These are phyloP conservation scores for Perodicticus potto DNA, from an alignment of 2,797 vertebrate genomes.

Conservation along the genomic window DNA sequence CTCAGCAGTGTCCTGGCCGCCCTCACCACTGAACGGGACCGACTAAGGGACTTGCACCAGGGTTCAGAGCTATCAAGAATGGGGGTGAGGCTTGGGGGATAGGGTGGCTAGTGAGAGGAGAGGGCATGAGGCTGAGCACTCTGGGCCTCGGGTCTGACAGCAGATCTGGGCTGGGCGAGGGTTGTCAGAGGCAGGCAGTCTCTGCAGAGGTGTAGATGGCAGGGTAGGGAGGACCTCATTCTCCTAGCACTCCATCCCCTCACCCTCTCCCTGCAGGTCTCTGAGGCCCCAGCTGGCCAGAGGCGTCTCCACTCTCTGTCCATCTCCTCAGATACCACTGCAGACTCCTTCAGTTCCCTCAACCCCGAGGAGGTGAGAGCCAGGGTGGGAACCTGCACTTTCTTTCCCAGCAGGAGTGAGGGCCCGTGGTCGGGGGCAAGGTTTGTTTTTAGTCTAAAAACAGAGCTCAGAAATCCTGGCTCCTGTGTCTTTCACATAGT, in stretches of 20 bases:
- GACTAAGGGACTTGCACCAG: constrained; percentile 90
- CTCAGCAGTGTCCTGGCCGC: constrained; percentile 89
- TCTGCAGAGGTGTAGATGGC: background rate
- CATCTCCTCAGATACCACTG: constrained; percentile 93
- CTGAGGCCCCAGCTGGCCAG: constrained; percentile 90
- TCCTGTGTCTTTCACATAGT: background rate
- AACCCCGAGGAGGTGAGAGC: constrained; percentile 91
- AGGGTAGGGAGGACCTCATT: background rate
- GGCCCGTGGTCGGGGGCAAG: background rate
- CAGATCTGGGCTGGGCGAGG: background rate
- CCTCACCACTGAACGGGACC: constrained; percentile 90
- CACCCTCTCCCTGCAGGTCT: constrained; percentile 75
- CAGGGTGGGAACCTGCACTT: accelerated
- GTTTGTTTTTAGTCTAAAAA: background rate
- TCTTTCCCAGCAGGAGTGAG: background rate
- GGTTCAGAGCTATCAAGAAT: constrained; percentile 85
- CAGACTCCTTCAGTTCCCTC: constrained; percentile 94
- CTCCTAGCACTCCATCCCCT: background rate
- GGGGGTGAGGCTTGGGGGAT: constrained; percentile 62
- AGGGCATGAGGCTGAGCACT: background rate
- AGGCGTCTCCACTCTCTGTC: constrained; percentile 95
- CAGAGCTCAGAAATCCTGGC: background rate
- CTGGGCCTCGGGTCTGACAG: background rate
- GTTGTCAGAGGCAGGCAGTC: background rate
- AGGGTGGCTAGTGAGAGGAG: background rate